These are phyloP conservation scores for Scotopteryx bipunctaria DNA, from an alignment of 2,888 invertebrate genomes.

Conservation along the genomic window DNA sequence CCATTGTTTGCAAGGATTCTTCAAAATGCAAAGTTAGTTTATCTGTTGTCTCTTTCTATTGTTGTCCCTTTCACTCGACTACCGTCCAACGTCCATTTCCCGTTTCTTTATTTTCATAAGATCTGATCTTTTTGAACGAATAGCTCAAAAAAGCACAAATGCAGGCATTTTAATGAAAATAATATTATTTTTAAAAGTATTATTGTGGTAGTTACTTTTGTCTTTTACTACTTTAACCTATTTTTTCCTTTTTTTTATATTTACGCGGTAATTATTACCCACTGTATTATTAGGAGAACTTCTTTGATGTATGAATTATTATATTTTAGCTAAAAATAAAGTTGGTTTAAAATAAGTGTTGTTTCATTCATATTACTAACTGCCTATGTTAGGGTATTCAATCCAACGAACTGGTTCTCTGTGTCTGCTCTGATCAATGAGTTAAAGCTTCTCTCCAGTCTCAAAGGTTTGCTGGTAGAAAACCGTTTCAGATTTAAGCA, in stretches of 20 bases:
- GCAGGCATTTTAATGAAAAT: constrained; percentile 42
- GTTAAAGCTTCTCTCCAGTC: no score
- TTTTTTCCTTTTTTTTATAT: constrained; percentile 52
- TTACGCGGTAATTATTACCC: constrained; percentile 72
- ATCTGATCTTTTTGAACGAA: constrained; percentile 53
- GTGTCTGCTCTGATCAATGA: no score
- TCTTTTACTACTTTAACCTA: constrained; percentile 46
- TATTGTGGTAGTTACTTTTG: constrained; percentile 65
- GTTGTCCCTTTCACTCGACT: constrained; percentile 52
- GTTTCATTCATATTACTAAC: constrained; percentile 43
- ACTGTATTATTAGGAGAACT: constrained; percentile 73
- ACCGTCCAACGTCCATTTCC: constrained; percentile 72
- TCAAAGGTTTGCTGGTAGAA: no score
- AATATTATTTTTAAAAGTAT: constrained; percentile 50
- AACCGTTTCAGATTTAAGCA: no score
- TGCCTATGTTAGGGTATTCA: no score
- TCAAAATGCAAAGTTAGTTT: constrained; percentile 25
- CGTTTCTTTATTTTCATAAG: constrained; percentile 46
- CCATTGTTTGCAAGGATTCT: neutral
- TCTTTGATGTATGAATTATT: constrained; percentile 83
- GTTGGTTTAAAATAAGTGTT: constrained; percentile 80
- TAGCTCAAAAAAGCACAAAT: constrained; percentile 54
- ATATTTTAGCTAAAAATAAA: constrained; percentile 84
- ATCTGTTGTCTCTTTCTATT: constrained; percentile 39
- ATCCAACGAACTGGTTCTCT: no score